Evolutionary conservation across 2,113 vertebrate genomes (phyloP), one percentile per base, ranked within the genome.

Genomic region (Bubalus kerabau): DNA sequence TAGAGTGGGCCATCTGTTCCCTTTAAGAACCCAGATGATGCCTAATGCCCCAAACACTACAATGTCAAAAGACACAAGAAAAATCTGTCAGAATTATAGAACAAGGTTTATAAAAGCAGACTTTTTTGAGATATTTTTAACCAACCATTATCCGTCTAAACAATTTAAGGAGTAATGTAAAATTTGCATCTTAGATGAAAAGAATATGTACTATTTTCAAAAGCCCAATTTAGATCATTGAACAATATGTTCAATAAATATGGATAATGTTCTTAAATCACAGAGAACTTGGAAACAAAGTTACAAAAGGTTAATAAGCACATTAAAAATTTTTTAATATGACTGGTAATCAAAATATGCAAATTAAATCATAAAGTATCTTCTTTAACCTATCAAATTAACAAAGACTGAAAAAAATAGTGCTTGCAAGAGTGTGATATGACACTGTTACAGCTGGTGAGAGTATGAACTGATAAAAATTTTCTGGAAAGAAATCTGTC

Each of bases 401-500:
- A 94, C 89, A 78, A 95, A 86, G 54, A 82, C 81, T 82, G 32
- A 32, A 48, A 88, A 91, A 80, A 82, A 71, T 30, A 80, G 36
- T 85, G 32, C 46, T 91, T n/a, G 26, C 10, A 88, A 62, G 57
- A 56, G 57, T 97, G 82, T 84, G 76, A 32, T 78, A 62, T 59
- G 48, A 95, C 46, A 93, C 50, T 88, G 76, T 67, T 93, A 76
- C 59, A 97, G 93, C 40, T 56, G 80, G 71, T 95, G 64, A 78
- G 46, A 87, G n/a, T 78, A 92, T 60, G 85, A 90, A 60, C 62
- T 84, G 81, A 92, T 83, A 87, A 88, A 95, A 87, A 54, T 23
- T 94, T 92, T 94, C 81, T 95, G 76, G 80, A 90, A 94, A 95
- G 50, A 87, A 88, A 95, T 71, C 62, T 94, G 80, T 56, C 52